These are phyloP conservation scores for Drosophila gunungcola DNA, from an alignment of 1,140 invertebrate genomes.

Conservation along the genomic window DNA sequence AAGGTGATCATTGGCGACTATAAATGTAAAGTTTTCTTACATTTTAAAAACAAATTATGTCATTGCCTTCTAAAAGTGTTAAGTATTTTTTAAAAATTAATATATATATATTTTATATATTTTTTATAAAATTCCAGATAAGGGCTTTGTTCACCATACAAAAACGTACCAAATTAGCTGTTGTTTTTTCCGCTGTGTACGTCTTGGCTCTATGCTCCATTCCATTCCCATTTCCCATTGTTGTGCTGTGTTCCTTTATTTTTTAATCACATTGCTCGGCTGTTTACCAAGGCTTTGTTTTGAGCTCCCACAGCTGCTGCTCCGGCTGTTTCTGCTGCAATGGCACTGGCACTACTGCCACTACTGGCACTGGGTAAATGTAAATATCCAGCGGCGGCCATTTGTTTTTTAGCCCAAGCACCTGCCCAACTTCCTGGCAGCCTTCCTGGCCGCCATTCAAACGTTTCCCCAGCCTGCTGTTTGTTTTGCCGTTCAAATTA, in stretches of 20 bases:
- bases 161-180: background rate
- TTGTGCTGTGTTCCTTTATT: constrained; percentile 52
- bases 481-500: constrained; percentile 77
- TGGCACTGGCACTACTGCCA: constrained; percentile 3
- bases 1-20: too few species aligned
- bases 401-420: constrained; percentile 65
- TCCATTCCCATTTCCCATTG: constrained; percentile 54
- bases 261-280: constrained; percentile 63
- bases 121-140: too few species aligned
- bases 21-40: too few species aligned
- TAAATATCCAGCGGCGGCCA: constrained; percentile 61
- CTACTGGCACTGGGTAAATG: constrained; percentile 6
- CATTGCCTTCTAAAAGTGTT: too few species aligned
- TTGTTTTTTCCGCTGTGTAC: constrained; percentile 19
- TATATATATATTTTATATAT: background rate
- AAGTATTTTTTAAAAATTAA: too few species aligned
- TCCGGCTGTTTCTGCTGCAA: constrained; percentile 23
- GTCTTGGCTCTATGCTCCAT: constrained; percentile 22
- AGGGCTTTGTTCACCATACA: background rate
- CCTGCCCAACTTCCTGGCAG: constrained; percentile 57
- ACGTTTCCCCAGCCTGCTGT: constrained; percentile 38
- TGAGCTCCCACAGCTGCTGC: constrained; percentile 6
- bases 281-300: constrained; percentile 56
- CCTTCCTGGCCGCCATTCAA: constrained; percentile 27
- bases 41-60: too few species aligned